Conservation (phyloP, 2,888 invertebrate genomes). For the Uropetala carovei region DNA sequence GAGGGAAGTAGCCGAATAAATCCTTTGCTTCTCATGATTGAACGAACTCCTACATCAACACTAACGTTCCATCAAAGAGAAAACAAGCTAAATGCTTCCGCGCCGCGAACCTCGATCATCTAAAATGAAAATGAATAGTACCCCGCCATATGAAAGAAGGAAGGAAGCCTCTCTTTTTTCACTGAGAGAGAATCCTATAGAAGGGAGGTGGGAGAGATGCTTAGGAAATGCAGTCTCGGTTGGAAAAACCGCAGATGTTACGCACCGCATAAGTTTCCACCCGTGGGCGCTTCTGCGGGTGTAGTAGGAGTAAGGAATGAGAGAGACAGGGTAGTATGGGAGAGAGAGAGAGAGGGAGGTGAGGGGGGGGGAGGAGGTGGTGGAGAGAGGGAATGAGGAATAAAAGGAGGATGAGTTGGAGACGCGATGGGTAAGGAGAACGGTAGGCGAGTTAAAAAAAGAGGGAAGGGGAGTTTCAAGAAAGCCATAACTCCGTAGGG, state of each 20-base stretch:
- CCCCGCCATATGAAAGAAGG: neutral
- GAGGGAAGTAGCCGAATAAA: neutral
- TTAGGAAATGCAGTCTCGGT: neutral
- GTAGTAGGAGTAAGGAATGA: neutral
- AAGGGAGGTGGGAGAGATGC: neutral
- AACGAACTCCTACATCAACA: neutral
- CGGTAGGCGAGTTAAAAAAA: neutral
- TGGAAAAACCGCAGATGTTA: slow-evolving; percentile 46
- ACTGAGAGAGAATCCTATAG: neutral
- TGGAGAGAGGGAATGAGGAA: neutral
- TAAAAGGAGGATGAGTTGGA: neutral
- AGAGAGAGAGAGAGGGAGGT: neutral
- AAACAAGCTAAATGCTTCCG: neutral
- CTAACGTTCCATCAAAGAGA: neutral
- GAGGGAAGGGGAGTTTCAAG: slow-evolving; percentile 16
- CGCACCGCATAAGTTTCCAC: slow-evolving; percentile 28
- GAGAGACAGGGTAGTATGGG: neutral
- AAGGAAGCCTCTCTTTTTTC: neutral
- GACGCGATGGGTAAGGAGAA: neutral
- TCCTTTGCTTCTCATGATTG: neutral
- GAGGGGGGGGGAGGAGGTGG: neutral
- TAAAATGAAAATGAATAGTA: slow-evolving; percentile 45
- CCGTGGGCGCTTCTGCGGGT: neutral
- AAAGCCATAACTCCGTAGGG: slow-evolving; percentile 53
- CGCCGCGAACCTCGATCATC: neutral